A percentile compares a stretch with the other conserved stretches of the same genome.
These are phyloP conservation scores for Helogale parvula DNA, from an alignment of 2,113 vertebrate species.

Conservation along the genomic window DNA sequence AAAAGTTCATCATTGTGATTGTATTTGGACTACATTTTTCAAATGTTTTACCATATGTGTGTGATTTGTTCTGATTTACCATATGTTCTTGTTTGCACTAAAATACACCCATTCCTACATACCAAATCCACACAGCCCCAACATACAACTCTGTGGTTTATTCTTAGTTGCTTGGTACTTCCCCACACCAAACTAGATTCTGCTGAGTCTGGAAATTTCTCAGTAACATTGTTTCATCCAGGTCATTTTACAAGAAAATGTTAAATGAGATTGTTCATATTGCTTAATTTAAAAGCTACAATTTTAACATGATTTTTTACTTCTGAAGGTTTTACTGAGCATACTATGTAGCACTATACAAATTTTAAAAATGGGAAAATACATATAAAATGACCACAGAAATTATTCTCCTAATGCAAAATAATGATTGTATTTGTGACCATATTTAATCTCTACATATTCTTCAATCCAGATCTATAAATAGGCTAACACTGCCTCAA, in stretches of 20 bases:
- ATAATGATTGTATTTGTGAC: neutral
- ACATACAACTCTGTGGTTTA: neutral
- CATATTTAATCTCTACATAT: neutral
- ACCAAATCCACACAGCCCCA: neutral
- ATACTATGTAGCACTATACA: neutral
- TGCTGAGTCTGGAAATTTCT: neutral
- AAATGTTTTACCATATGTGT: conserved; percentile 6
- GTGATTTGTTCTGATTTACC: neutral
- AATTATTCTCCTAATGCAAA: neutral
- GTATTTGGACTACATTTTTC: neutral
- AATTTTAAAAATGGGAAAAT: neutral
- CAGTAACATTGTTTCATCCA: neutral
- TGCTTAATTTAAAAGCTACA: neutral
- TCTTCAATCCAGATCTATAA: neutral
- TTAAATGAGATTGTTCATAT: neutral
- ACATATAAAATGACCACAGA: neutral
- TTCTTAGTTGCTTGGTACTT: conserved; percentile 25
- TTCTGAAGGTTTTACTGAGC: neutral
- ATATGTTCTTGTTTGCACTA: neutral
- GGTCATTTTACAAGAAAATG: conserved; percentile 3
- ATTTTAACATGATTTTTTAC: neutral
- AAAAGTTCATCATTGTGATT: neutral
- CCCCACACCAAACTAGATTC: neutral
- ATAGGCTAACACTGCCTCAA: neutral
- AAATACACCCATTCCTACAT: neutral